phyloP scores from a whole-genome alignment of 2,113 vertebrate species.

The Rhodinocichla rosea region DNA sequence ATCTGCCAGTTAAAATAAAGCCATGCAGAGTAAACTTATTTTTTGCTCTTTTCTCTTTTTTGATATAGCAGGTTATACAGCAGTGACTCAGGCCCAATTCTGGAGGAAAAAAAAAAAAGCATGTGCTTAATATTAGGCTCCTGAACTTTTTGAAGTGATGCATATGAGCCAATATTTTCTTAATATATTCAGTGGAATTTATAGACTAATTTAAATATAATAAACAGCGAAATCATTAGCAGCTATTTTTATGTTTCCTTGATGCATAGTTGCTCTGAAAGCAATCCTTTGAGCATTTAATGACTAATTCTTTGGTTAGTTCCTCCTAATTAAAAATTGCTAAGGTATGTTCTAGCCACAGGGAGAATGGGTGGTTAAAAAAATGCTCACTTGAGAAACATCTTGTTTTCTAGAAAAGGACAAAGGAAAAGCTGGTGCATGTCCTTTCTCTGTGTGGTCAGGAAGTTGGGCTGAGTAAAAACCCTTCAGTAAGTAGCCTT shows the following conservation, averaged over 20 bases:
- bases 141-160: background rate
- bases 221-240: background rate
- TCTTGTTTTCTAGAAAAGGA: slow-evolving; percentile 86
- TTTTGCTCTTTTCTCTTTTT: background rate
- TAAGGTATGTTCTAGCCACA: background rate
- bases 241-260: background rate
- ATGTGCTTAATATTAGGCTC: background rate
- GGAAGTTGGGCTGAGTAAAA: slow-evolving; percentile 97
- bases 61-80: background rate
- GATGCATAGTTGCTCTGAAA: background rate
- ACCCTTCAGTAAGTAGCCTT: slow-evolving; percentile 89
- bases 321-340: background rate
- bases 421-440: slow-evolving; percentile 95
- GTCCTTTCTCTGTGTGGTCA: slow-evolving; percentile 96
- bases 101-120: background rate
- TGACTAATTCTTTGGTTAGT: background rate
- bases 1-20: background rate
- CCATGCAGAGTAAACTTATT: background rate
- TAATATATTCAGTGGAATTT: background rate
- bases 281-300: background rate
- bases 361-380: background rate
- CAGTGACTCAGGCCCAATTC: background rate
- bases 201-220: background rate
- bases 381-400: background rate
- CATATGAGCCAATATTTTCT: background rate